These are phyloP conservation scores for Calosoma granatense DNA, from an alignment of 1,140 invertebrate species.

Conservation along the genomic window DNA sequence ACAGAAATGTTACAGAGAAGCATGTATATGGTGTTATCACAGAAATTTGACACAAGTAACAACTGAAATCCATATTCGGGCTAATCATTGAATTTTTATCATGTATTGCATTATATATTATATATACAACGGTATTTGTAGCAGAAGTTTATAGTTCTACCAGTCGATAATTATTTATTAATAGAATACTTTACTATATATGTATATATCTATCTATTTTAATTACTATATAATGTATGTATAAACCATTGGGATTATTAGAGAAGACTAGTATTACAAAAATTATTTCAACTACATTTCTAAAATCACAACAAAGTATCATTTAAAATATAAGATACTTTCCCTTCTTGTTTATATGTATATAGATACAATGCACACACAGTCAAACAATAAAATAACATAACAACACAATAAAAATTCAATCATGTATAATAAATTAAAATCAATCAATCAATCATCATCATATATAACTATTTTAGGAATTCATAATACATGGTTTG, in stretches of 20 bases:
- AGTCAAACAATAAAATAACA: background rate
- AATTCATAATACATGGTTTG: conserved; percentile 6
- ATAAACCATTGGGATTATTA: no score
- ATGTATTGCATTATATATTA: no score
- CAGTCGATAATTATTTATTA: conserved; percentile 5
- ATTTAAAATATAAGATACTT: background rate
- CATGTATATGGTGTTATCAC: conserved; percentile 17
- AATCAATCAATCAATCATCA: background rate
- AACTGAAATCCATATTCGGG: conserved; percentile 12
- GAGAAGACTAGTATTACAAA: no score
- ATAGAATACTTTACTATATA: no score
- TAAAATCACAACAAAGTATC: background rate
- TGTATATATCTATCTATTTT: no score
- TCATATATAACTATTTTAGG: background rate
- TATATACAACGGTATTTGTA: no score
- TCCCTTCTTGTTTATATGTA: background rate
- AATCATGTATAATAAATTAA: background rate
- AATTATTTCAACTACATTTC: no score
- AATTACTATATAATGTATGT: no score
- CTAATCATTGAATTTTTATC: conserved; percentile 7
- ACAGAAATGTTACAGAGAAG: background rate
- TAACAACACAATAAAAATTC: conserved; percentile 10
- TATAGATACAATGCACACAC: background rate
- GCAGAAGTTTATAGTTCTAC: conserved; percentile 11
- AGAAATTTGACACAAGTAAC: conserved; percentile 24